These are phyloP conservation scores for Dastarcus helophoroides DNA, from an alignment of 2,888 invertebrate genomes.

Conservation along the genomic window DNA sequence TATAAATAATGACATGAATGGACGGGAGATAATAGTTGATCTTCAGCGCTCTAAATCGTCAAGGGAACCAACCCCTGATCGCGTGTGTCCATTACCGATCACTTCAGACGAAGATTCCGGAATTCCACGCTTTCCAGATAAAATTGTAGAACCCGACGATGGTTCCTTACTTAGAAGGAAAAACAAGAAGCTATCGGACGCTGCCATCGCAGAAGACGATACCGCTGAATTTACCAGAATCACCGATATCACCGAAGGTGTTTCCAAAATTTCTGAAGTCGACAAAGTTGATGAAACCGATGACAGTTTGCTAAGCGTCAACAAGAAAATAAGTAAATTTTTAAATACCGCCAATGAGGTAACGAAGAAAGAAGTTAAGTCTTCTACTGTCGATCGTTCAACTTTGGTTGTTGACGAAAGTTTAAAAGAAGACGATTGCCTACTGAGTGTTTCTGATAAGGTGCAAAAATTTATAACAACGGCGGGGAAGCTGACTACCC, in stretches of 20 bases:
- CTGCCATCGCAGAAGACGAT: slow-evolving; percentile 47
- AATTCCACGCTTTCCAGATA: slow-evolving; percentile 60
- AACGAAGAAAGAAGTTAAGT: slow-evolving; percentile 20
- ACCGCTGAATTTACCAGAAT: slow-evolving; percentile 41
- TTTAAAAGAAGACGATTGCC: slow-evolving; percentile 49
- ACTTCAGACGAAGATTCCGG: slow-evolving; percentile 46
- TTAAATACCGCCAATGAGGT: slow-evolving; percentile 34
- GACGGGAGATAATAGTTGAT: slow-evolving; percentile 53
- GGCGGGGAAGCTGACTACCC: slow-evolving; percentile 33
- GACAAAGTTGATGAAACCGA: slow-evolving; percentile 38
- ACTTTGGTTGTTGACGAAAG: slow-evolving; percentile 45
- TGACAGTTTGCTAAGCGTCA: slow-evolving; percentile 44
- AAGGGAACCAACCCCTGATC: slow-evolving; percentile 62
- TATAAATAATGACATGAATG: slow-evolving; percentile 34
- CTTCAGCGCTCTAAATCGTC: slow-evolving; percentile 64
- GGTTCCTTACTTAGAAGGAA: slow-evolving; percentile 36
- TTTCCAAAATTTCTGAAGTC: slow-evolving; percentile 26
- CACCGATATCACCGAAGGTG: slow-evolving; percentile 23
- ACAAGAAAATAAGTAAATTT: slow-evolving; percentile 42
- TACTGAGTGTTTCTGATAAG: slow-evolving; percentile 57
- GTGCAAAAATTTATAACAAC: slow-evolving; percentile 53
- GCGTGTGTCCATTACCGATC: slow-evolving; percentile 55
- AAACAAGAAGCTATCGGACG: slow-evolving; percentile 35
- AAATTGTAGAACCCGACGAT: slow-evolving; percentile 65
- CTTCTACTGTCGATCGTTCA: slow-evolving; percentile 33